Evolutionary conservation across 2,797 vertebrate species (phyloP), one percentile per base, ranked within the genome.

Genomic region (Serranus cabrilla): DNA sequence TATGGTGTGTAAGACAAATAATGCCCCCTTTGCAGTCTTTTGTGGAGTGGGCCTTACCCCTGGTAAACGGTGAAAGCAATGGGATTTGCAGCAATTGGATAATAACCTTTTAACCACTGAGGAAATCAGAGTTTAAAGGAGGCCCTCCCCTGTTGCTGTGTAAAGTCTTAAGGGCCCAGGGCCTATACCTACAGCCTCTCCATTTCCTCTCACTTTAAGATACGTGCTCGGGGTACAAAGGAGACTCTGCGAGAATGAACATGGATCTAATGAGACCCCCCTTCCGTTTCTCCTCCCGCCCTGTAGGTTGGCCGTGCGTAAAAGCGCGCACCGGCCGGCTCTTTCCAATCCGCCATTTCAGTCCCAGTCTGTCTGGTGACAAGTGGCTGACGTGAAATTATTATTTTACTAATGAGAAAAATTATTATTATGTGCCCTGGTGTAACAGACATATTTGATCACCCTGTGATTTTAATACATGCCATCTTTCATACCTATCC

Each of bases 121-220:
- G 89, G 87, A 92, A 88, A 90, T 89, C 86, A 87, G 80, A 84
- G 74, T 91, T 90, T 80, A 83, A 80, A 83, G 73, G 82, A 85
- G 84, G 82, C 57, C 87, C 88, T 87, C 86, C 80, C 74, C 65
- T 78, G 71, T 62, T 82, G 81, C 50, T 64, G 56, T 86, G 82
- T 74, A 43, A 81, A 75, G 81, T 79, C 75, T 84, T 77, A 13
- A 62, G 88, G 88, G 86, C 89, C 86, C 76, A 51, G 34, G 89
- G 86, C 88, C 85, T 82, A 17, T 64, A 87, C 88, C 84, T 84
- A 74, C 76, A 75, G 81, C 73, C 78, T 80, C 83, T 88, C 82
- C 54, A 78, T 82, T 65, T 89, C 80, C 83, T 86, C 77, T 86
- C 75, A 78, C 86, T 89, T 89, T 77, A 71, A 76, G 57, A 78